A percentile compares a stretch with the other conserved stretches of the same genome.
These are phyloP conservation scores for Philhelius pedissequus DNA, from an alignment of 2,888 invertebrate genomes.

Conservation along the genomic window DNA sequence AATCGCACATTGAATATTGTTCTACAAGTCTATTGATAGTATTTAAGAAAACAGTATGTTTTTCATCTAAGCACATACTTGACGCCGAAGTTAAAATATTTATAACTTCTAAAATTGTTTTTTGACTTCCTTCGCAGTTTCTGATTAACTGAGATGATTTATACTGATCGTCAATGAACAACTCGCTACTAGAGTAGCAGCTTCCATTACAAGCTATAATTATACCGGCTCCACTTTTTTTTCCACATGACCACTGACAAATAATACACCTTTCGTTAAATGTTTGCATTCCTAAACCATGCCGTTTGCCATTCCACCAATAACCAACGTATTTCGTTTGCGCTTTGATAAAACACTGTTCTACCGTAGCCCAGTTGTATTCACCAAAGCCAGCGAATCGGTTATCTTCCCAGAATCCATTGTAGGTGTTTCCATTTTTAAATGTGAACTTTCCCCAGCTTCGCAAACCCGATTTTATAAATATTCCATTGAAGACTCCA, in stretches of 20 bases:
- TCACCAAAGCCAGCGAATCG: conserved; percentile 22
- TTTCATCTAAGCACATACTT: background rate
- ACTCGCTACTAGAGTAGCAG: conserved; percentile 3
- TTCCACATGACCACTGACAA: conserved; percentile 20
- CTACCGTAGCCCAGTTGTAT: conserved; percentile 29
- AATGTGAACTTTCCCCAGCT: conserved; percentile 22
- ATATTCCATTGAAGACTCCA: conserved; percentile 27
- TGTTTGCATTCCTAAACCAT: conserved; percentile 5
- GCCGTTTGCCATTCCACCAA: conserved; percentile 26
- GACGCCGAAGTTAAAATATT: background rate
- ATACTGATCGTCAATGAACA: conserved; percentile 25
- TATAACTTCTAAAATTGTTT: background rate
- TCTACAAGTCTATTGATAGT: background rate
- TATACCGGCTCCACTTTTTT: conserved; percentile 23
- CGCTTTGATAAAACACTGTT: background rate
- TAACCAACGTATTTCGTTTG: conserved; percentile 26
- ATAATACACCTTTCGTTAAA: conserved; percentile 11
- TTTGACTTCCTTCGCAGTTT: background rate
- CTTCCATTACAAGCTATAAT: conserved; percentile 36
- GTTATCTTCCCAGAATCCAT: conserved; percentile 15
- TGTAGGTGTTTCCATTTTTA: conserved; percentile 31
- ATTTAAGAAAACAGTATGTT: background rate
- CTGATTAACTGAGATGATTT: background rate
- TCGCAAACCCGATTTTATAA: background rate
- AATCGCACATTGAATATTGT: background rate